phyloP scores from a whole-genome alignment of 2,113 vertebrate genomes.

The Bolborhynchus lineola region DNA sequence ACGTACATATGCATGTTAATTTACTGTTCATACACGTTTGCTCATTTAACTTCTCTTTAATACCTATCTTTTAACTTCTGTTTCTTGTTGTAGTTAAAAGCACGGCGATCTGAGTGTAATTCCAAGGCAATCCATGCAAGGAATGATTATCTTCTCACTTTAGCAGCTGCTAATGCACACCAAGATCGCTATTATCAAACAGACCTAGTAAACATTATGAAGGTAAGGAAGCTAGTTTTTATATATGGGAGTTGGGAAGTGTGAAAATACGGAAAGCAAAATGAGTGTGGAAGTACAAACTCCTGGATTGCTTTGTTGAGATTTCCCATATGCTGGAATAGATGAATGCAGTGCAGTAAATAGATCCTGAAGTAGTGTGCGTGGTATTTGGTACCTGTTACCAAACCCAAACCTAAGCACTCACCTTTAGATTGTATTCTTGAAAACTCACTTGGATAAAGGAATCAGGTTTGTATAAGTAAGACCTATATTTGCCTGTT shows the following conservation, averaged over 20 bases:
- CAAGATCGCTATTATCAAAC: constrained; percentile 97
- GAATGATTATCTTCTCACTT: constrained; percentile 95
- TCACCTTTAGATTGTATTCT: neutral
- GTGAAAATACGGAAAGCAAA: neutral
- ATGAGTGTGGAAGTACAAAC: neutral
- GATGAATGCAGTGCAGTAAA: neutral
- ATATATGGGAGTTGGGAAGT: neutral
- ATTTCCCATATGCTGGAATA: fast-evolving
- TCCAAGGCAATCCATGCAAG: constrained; percentile 95
- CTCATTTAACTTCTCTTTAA: neutral
- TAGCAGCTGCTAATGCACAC: constrained; percentile 96
- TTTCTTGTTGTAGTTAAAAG: constrained; percentile 87
- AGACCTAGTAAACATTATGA: constrained; percentile 91
- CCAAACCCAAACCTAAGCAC: neutral
- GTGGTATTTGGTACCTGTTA: fast-evolving
- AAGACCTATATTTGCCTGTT: neutral
- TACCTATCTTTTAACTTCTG: neutral
- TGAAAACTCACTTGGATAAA: neutral
- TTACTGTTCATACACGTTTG: fast-evolving
- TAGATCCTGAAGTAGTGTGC: fast-evolving
- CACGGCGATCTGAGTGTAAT: constrained; percentile 92
- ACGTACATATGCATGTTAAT: fast-evolving
- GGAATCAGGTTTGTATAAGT: neutral
- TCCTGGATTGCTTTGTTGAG: neutral
- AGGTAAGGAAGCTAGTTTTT: constrained; percentile 70